Percentiles rank a stretch among this genome's conserved stretches.
These are phyloP conservation scores for Carettochelys insculpta DNA, from an alignment of 2,113 vertebrate species.

Conservation along the genomic window DNA sequence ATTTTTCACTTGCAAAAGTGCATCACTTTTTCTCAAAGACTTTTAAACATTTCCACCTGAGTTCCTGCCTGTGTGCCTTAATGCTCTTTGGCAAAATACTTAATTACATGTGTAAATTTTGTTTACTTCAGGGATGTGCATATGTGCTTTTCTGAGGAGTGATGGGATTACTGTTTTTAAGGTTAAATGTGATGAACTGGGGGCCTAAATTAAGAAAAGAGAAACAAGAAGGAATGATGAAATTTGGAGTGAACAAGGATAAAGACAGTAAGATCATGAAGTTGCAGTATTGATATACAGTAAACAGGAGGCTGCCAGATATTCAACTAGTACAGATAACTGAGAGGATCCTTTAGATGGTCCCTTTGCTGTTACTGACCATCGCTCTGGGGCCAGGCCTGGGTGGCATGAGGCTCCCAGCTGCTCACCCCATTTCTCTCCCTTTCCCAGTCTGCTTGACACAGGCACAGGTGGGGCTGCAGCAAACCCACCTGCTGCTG, in stretches of 20 bases:
- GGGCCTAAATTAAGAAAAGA: not conserved
- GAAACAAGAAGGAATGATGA: not conserved
- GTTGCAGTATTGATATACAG: not conserved
- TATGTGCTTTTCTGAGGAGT: not conserved
- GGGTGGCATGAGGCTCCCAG: no score
- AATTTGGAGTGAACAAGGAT: not conserved
- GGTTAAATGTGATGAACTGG: not conserved
- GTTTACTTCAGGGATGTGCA: not conserved
- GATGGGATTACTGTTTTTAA: not conserved
- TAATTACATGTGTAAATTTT: not conserved
- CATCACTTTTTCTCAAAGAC: not conserved
- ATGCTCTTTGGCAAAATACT: not conserved
- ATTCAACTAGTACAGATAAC: no score
- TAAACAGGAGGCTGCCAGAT: no score
- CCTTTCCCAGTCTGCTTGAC: no score
- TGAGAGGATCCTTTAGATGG: no score
- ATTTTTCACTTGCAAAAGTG: not conserved
- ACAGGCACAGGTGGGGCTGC: no score
- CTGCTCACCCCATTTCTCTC: no score
- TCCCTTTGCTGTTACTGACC: no score
- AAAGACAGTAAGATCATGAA: not conserved
- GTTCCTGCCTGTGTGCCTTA: not conserved
- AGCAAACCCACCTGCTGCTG: no score
- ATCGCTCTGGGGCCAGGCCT: no score
- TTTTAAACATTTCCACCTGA: not conserved